These are phyloP conservation scores for Siniperca obscura DNA, from an alignment of 2,797 vertebrate species.

Conservation along the genomic window DNA sequence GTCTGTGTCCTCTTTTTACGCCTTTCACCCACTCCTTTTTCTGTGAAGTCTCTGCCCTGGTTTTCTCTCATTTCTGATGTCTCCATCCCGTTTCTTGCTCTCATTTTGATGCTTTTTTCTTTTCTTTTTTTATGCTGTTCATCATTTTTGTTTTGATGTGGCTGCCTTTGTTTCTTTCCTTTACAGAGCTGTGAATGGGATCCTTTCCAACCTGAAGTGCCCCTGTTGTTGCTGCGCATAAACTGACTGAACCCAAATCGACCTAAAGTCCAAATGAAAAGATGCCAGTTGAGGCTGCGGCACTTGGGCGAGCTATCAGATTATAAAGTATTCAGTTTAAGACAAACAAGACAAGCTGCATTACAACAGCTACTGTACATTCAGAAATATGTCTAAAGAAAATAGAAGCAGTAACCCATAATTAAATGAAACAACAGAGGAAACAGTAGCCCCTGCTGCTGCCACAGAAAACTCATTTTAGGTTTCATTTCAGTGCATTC, in stretches of 20 bases:
- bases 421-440: constrained; percentile 28
- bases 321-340: background rate
- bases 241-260: constrained; percentile 22
- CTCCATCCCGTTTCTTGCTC: constrained; percentile 1
- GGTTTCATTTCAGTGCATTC: constrained; percentile 21
- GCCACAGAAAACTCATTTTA: background rate
- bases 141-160: constrained; percentile 19
- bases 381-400: background rate
- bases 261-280: background rate
- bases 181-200: constrained; percentile 1
- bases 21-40: constrained; percentile 8
- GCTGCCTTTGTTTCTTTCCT: constrained; percentile 3
- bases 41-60: constrained; percentile 37
- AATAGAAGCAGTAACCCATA: background rate
- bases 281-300: background rate
- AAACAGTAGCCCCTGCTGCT: constrained; percentile 13
- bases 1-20: constrained; percentile 30
- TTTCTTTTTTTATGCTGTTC: background rate
- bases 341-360: background rate
- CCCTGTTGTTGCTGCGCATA: background rate
- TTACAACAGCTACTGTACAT: background rate
- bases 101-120: constrained; percentile 4
- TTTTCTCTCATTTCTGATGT: constrained; percentile 21
- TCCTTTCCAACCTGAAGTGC: constrained; percentile 4
- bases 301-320: background rate